A percentile compares a stretch with the other conserved stretches of the same genome.
Evolutionary conservation across 2,113 vertebrate species (phyloP).

Genomic region (Misgurnus mizolepis): DNA sequence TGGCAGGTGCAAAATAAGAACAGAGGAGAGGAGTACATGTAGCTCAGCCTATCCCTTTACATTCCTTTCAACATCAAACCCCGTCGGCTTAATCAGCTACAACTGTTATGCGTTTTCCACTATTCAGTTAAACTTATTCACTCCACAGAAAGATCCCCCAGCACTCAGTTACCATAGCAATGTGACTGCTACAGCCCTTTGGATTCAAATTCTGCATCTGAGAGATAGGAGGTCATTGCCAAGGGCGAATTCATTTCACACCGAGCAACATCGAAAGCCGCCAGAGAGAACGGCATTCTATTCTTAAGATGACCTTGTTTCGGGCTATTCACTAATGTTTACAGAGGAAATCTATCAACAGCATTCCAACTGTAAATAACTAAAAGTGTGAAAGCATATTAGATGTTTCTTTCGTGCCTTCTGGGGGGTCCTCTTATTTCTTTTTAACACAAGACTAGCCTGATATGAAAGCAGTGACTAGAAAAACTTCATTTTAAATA

Average conservation of each 20-base stretch:
- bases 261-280: constrained; percentile 48
- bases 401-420: constrained; percentile 12
- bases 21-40: constrained; percentile 34
- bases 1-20: constrained; percentile 42
- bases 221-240: constrained; percentile 61
- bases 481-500: constrained; percentile 1
- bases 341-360: constrained; percentile 57
- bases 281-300: constrained; percentile 53
- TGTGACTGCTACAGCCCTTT: constrained; percentile 56
- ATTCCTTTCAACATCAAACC: constrained; percentile 50
- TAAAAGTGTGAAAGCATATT: constrained; percentile 42
- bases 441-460: constrained; percentile 10
- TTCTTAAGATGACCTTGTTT: constrained; percentile 60
- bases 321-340: constrained; percentile 58
- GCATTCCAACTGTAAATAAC: constrained; percentile 57
- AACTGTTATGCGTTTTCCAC: constrained; percentile 54
- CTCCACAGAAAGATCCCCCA: constrained; percentile 54
- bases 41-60: constrained; percentile 7
- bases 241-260: constrained; percentile 60
- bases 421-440: constrained; percentile 14
- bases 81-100: constrained; percentile 55
- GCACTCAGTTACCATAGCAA: constrained; percentile 62
- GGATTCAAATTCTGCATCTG: constrained; percentile 59
- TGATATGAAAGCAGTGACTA: background rate
- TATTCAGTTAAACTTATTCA: constrained; percentile 59